phyloP scores from a whole-genome alignment of 2,797 vertebrate genomes.

The Cyprinodon diabolis region DNA sequence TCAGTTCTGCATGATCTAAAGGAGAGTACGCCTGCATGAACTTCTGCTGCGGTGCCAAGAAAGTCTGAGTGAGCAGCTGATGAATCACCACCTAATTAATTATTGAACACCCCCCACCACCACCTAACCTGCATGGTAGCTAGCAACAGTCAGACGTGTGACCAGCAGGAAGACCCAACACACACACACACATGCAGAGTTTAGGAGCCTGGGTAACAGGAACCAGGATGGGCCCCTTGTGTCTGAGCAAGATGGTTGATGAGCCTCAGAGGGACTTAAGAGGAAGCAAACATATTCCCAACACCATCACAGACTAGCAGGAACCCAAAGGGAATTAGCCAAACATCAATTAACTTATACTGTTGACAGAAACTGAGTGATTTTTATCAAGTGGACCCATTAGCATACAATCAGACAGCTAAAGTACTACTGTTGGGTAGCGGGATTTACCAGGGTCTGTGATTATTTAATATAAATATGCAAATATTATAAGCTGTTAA shows the following conservation, averaged over 20 bases:
- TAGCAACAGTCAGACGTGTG: constrained; percentile 18
- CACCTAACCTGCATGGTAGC: constrained; percentile 53
- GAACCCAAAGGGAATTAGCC: constrained; percentile 2
- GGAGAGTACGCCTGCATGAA: constrained; percentile 18
- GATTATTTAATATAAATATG: background rate
- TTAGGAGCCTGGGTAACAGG: constrained; percentile 2
- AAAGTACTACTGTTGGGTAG: background rate
- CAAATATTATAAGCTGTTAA: background rate
- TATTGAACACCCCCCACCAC: constrained; percentile 46
- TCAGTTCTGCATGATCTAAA: background rate
- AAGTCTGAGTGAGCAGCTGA: constrained; percentile 61
- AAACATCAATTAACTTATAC: constrained; percentile 12
- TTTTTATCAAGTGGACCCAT: background rate
- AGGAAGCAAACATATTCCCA: constrained; percentile 64
- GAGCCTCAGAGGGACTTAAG: constrained; percentile 58
- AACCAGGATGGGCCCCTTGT: constrained; percentile 3
- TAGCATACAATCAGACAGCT: too few relatives aligned
- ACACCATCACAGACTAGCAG: constrained; percentile 22
- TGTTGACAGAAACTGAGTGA: background rate
- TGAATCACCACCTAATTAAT: constrained; percentile 61
- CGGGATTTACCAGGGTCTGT: background rate
- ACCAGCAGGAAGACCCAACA: constrained; percentile 14
- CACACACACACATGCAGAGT: constrained; percentile 13
- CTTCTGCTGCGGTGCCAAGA: constrained; percentile 20
- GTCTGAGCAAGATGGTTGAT: constrained; percentile 54